Evolutionary conservation across 2,888 invertebrate genomes (phyloP).

Genomic region (Crocallis elinguaria): DNA sequence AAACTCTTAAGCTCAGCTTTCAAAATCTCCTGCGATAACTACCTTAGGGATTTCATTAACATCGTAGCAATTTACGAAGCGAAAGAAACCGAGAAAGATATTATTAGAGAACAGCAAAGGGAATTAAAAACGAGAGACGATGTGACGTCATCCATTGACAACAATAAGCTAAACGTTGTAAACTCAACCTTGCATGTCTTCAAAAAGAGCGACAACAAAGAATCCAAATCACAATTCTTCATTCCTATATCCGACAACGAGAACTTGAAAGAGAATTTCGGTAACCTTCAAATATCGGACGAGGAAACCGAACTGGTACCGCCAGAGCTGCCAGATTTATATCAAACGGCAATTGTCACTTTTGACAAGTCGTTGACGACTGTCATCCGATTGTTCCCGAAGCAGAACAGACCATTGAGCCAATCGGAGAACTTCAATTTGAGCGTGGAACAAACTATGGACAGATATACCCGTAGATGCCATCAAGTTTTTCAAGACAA

Average conservation of each 20-base stretch:
- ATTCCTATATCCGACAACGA: conserved; percentile 72
- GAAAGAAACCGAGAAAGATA: conserved; percentile 68
- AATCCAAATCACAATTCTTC: conserved; percentile 80
- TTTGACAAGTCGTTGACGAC: conserved; percentile 72
- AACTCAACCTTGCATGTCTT: conserved; percentile 71
- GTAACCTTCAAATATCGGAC: conserved; percentile 69
- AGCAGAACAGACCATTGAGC: conserved; percentile 76
- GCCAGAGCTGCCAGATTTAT: conserved; percentile 70
- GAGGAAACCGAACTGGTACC: conserved; percentile 66
- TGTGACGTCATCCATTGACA: conserved; percentile 70
- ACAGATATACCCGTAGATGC: conserved; percentile 76
- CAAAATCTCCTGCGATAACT: conserved; percentile 76
- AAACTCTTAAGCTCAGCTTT: conserved; percentile 80
- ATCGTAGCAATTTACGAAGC: conserved; percentile 62
- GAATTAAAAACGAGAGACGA: conserved; percentile 63
- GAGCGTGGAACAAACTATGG: conserved; percentile 73
- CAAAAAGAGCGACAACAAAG: conserved; percentile 72
- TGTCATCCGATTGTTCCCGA: conserved; percentile 72
- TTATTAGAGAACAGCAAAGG: conserved; percentile 53
- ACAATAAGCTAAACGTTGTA: conserved; percentile 72
- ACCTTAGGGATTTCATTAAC: conserved; percentile 70
- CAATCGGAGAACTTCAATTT: conserved; percentile 78
- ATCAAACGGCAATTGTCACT: conserved; percentile 55
- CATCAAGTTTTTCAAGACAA: conserved; percentile 82
- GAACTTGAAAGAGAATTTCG: conserved; percentile 64